phyloP scores from a whole-genome alignment of 2,888 invertebrate genomes.

The Synanthedon formicaeformis region DNA sequence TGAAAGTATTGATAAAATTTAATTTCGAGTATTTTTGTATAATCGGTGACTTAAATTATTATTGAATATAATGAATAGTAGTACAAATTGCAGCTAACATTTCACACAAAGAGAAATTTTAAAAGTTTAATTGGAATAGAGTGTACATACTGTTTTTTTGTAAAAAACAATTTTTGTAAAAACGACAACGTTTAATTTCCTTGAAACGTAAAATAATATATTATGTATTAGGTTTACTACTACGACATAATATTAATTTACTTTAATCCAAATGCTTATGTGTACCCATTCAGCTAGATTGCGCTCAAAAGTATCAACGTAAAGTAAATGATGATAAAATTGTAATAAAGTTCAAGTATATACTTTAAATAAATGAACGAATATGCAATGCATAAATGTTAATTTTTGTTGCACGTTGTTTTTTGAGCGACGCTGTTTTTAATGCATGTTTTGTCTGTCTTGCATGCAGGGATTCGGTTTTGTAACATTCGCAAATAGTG shows the following conservation, averaged over 20 bases:
- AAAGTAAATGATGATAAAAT: slow-evolving; percentile 58
- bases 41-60: slow-evolving; percentile 44
- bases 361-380: slow-evolving; percentile 50
- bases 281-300: slow-evolving; percentile 68
- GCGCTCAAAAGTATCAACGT: slow-evolving; percentile 71
- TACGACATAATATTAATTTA: slow-evolving; percentile 53
- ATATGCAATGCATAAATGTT: slow-evolving; percentile 74
- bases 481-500: slow-evolving; percentile 99
- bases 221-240: slow-evolving; percentile 31
- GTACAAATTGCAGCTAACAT: slow-evolving; percentile 68
- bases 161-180: slow-evolving; percentile 17
- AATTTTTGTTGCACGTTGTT: slow-evolving; percentile 82
- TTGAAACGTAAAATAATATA: slow-evolving; percentile 41
- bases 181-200: slow-evolving; percentile 35
- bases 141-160: neutral
- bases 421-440: slow-evolving; percentile 85
- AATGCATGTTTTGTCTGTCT: slow-evolving; percentile 96
- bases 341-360: slow-evolving; percentile 40
- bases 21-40: slow-evolving; percentile 26
- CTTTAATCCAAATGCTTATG: slow-evolving; percentile 67
- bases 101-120: slow-evolving; percentile 35
- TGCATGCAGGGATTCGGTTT: slow-evolving; percentile 99
- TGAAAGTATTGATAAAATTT: too few relatives aligned
- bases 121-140: slow-evolving; percentile 13
- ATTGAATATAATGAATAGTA: slow-evolving; percentile 12